phyloP scores from a whole-genome alignment of 2,888 invertebrate species.

The Ichneumon xanthorius region DNA sequence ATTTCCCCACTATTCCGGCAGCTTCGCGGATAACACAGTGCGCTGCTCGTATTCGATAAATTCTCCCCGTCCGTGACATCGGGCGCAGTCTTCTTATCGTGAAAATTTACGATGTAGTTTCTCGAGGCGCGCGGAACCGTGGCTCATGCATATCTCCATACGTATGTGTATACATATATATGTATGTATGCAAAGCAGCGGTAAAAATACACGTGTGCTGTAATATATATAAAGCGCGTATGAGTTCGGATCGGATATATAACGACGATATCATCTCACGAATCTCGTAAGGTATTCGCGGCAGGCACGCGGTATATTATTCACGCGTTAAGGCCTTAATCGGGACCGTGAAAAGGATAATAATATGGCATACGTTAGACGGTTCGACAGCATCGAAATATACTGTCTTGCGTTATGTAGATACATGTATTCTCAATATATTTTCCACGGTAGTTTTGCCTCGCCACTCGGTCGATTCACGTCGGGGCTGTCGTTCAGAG shows the following conservation, averaged over 20 bases:
- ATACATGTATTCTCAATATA: slow-evolving; percentile 1
- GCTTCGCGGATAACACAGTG: slow-evolving; percentile 54
- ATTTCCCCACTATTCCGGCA: slow-evolving; percentile 16
- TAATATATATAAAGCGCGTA: neutral
- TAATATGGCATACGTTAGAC: slow-evolving; percentile 45
- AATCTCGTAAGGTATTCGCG: slow-evolving; percentile 44
- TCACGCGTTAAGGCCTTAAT: slow-evolving; percentile 53
- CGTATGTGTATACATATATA: neutral
- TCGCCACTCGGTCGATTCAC: neutral
- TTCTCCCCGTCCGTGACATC: neutral
- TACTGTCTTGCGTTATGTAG: neutral
- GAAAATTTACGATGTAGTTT: slow-evolving; percentile 32
- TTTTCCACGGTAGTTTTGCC: neutral
- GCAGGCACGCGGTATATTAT: slow-evolving; percentile 52
- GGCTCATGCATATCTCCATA: neutral
- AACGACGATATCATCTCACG: slow-evolving; percentile 31
- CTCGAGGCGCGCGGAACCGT: slow-evolving; percentile 1
- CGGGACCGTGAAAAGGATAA: slow-evolving; percentile 62
- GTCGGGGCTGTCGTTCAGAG: neutral
- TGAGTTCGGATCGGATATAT: slow-evolving; percentile 13
- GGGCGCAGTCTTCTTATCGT: slow-evolving; percentile 6
- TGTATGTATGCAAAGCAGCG: neutral
- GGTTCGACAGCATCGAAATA: slow-evolving; percentile 14
- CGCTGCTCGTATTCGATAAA: slow-evolving; percentile 34
- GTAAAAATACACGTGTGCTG: neutral